These are phyloP conservation scores for Asarcornis scutulata DNA, from an alignment of 2,113 vertebrate species.

Conservation along the genomic window DNA sequence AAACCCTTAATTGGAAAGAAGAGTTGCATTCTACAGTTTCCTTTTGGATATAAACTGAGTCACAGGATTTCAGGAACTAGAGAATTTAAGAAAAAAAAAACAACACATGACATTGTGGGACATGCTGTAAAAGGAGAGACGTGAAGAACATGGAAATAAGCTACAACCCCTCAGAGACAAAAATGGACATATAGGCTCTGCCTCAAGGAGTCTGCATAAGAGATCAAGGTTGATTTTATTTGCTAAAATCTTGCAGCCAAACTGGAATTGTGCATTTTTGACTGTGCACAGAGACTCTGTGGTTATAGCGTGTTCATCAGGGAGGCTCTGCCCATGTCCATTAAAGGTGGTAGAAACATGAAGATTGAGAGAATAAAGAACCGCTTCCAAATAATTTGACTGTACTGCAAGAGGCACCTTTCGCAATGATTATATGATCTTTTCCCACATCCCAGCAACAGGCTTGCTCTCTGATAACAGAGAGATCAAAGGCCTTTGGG, in stretches of 20 bases:
- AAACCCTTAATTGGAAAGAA: background rate
- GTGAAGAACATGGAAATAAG: background rate
- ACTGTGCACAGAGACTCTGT: background rate
- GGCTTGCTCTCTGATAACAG: background rate
- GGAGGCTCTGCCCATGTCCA: rapidly evolving
- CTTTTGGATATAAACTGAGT: background rate
- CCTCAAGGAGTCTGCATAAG: background rate
- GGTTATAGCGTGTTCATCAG: background rate
- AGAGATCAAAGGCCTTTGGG: constrained; percentile 47
- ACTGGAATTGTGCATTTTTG: background rate
- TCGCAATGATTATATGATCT: background rate
- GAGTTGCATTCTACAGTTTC: background rate
- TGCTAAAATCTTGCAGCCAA: background rate
- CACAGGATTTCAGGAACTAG: background rate
- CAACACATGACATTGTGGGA: background rate
- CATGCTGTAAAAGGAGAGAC: background rate
- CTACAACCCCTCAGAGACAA: background rate
- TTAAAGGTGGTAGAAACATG: background rate
- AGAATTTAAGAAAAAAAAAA: background rate
- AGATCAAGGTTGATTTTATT: background rate
- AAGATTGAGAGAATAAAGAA: background rate
- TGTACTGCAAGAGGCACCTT: background rate
- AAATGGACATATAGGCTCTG: background rate
- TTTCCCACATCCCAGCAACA: background rate
- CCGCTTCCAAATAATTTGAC: background rate